Conservation (phyloP, 2,113 vertebrate genomes). For the Pelmatolapia mariae region DNA sequence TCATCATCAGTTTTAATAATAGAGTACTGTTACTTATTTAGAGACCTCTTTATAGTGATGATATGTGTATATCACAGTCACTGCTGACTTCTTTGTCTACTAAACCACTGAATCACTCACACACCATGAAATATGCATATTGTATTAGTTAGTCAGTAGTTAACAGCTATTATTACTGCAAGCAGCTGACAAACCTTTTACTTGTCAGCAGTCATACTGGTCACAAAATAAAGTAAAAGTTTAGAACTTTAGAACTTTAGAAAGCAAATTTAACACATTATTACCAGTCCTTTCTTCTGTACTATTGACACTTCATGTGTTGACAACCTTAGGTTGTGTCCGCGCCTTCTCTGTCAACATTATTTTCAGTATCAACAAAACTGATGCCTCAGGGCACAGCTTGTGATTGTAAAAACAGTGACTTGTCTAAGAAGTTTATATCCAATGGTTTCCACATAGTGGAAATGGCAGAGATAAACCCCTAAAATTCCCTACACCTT, state of each 20-base stretch:
- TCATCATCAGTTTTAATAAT: neutral
- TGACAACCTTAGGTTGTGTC: neutral
- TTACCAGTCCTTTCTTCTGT: neutral
- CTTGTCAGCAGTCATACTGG: neutral
- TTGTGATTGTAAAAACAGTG: neutral
- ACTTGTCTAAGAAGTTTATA: neutral
- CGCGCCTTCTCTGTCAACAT: neutral
- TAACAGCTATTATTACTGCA: neutral
- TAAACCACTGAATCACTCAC: neutral
- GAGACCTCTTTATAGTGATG: neutral
- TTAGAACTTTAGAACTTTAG: neutral
- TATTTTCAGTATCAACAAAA: neutral
- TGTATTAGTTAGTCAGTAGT: fast-evolving
- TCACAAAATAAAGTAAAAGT: neutral
- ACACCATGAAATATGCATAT: neutral
- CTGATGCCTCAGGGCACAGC: neutral
- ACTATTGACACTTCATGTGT: neutral
- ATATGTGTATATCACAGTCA: neutral
- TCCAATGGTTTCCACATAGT: neutral
- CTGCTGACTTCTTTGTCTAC: neutral
- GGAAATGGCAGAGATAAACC: neutral
- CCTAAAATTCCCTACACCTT: neutral
- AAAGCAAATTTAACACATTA: neutral
- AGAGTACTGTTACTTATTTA: neutral
- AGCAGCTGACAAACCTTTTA: neutral